These are phyloP conservation scores for Coturnix japonica DNA, from an alignment of 2,113 vertebrate species.

Conservation along the genomic window DNA sequence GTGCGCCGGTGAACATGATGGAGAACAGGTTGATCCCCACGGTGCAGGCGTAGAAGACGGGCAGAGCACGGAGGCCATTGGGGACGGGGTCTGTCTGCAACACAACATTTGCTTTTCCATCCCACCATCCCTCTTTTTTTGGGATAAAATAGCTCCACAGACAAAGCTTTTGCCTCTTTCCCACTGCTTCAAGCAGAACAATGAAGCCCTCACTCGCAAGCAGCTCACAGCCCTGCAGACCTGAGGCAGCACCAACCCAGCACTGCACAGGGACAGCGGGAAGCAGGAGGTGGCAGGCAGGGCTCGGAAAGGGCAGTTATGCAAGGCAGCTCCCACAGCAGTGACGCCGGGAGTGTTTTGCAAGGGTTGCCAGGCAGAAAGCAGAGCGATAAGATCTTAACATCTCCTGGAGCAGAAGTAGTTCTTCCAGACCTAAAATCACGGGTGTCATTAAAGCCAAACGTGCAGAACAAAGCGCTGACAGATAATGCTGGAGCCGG, in stretches of 20 bases:
- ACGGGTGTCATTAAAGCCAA: neutral
- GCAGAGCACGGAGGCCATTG: conserved; percentile 90
- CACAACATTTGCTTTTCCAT: neutral
- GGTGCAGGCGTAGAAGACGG: conserved; percentile 92
- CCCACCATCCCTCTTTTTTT: neutral
- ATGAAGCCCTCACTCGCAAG: neutral
- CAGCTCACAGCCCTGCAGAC: neutral
- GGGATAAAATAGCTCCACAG: neutral
- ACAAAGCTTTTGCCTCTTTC: neutral
- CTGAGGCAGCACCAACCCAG: neutral
- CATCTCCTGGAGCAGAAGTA: neutral
- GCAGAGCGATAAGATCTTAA: neutral
- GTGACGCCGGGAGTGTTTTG: neutral
- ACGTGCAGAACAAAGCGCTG: neutral
- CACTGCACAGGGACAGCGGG: neutral
- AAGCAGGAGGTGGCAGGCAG: rapidly evolving
- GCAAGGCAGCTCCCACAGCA: neutral
- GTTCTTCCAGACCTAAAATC: neutral
- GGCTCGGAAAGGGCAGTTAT: neutral
- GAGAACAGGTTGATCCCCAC: conserved; percentile 95
- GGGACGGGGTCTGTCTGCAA: conserved; percentile 89
- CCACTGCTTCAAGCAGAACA: neutral
- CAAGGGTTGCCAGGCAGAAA: neutral
- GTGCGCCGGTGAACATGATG: conserved; percentile 93
- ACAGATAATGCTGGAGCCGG: neutral